A percentile compares a stretch with the other conserved stretches of the same genome.
Evolutionary conservation across 2,113 vertebrate species (phyloP).

Genomic region (Cynocephalus volans): DNA sequence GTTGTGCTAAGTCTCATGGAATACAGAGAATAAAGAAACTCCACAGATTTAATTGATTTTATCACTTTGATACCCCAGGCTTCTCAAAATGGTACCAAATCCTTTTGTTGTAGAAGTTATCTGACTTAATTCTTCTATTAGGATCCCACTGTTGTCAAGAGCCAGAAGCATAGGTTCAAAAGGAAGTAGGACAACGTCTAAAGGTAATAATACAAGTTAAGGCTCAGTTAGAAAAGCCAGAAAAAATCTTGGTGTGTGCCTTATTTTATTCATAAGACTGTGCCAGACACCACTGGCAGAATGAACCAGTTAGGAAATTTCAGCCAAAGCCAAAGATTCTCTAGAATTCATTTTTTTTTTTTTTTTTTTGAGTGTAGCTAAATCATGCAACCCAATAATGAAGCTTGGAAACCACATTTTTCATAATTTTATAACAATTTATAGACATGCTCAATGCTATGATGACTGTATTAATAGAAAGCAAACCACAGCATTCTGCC

Average conservation of each 20-base stretch:
- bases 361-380: neutral
- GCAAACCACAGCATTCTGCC: neutral
- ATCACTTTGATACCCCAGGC: neutral
- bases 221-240: neutral
- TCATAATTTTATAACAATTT: slow-evolving; percentile 31
- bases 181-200: neutral
- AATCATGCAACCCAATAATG: neutral
- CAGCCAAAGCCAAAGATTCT: slow-evolving; percentile 22
- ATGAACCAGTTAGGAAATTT: slow-evolving; percentile 10
- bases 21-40: slow-evolving; percentile 37
- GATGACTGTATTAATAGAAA: neutral
- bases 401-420: slow-evolving; percentile 1
- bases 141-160: neutral
- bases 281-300: neutral
- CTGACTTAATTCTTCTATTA: slow-evolving; percentile 44
- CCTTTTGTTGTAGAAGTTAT: neutral
- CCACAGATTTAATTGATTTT: neutral
- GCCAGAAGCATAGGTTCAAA: neutral
- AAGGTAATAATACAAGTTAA: neutral
- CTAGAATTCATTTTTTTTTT: slow-evolving; percentile 35
- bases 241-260: neutral
- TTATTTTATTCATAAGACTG: slow-evolving; percentile 28
- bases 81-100: slow-evolving; percentile 21
- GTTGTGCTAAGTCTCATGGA: neutral
- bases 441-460: neutral